Conservation (phyloP, 2,113 vertebrate species). For the Opisthocomus hoazin region DNA sequence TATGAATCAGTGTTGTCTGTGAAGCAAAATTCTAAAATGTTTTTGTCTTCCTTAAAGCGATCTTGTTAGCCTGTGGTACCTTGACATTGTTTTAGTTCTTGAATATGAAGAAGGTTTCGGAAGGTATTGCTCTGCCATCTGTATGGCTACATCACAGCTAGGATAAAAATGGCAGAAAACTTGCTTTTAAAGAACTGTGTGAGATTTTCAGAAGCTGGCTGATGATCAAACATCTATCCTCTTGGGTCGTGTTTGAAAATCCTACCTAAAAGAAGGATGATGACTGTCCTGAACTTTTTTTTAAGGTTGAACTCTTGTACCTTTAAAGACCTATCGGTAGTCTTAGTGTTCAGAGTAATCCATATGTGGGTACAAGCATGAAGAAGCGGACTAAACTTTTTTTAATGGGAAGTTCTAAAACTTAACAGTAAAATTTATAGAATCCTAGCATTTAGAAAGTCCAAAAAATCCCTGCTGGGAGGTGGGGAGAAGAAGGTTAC, state of each 20-base stretch:
- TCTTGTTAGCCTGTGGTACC: not conserved
- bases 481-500: not conserved
- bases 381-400: not conserved
- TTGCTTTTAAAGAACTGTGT: not conserved
- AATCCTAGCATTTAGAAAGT: not conserved
- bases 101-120: no score
- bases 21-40: not conserved
- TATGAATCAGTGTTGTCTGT: not conserved
- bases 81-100: not conserved
- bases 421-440: not conserved
- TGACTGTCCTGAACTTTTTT: not conserved
- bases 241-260: not conserved
- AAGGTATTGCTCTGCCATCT: not conserved
- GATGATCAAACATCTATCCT: not conserved
- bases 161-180: not conserved
- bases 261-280: not conserved
- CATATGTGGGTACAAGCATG: not conserved
- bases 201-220: not conserved
- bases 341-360: not conserved
- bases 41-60: not conserved
- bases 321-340: not conserved
- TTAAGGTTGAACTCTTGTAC: not conserved
- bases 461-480: not conserved
- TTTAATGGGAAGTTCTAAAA: not conserved
- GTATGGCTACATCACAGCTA: not conserved